Conservation (phyloP, 2,113 vertebrate genomes). For the Pteropus alecto region DNA sequence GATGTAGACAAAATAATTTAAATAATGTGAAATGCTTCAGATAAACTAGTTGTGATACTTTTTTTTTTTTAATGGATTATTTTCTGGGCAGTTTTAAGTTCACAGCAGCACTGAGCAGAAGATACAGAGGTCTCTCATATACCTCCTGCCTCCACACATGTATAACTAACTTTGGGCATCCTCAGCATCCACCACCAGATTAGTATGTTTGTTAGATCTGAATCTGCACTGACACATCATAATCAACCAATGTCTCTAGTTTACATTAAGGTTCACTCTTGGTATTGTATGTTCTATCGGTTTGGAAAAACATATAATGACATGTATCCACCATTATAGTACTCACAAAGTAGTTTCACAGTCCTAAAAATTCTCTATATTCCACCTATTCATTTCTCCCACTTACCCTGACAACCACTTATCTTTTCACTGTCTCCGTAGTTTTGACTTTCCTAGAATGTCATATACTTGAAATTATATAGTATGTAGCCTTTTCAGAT, state of each 20-base stretch:
- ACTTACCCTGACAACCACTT: neutral
- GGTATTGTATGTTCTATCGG: neutral
- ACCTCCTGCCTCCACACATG: neutral
- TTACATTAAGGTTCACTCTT: neutral
- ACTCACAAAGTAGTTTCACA: too few species aligned
- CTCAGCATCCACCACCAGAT: neutral
- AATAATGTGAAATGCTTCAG: neutral
- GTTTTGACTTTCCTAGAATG: neutral
- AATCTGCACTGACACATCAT: neutral
- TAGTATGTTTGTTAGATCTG: neutral
- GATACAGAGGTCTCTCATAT: neutral
- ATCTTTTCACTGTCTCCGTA: neutral
- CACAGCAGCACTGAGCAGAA: neutral
- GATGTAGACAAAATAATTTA: neutral
- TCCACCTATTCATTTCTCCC: too few species aligned
- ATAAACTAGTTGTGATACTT: neutral
- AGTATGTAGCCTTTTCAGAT: neutral
- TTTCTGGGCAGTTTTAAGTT: neutral
- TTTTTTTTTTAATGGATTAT: neutral
- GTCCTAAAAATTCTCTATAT: neutral
- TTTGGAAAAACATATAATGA: neutral
- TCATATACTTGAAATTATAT: neutral
- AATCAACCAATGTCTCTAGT: neutral
- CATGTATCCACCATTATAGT: rapidly evolving
- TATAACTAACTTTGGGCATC: too few species aligned